Base-by-base conservation (phyloP, 2,888 invertebrate species). In the Hypercompe scribonia region DNA sequence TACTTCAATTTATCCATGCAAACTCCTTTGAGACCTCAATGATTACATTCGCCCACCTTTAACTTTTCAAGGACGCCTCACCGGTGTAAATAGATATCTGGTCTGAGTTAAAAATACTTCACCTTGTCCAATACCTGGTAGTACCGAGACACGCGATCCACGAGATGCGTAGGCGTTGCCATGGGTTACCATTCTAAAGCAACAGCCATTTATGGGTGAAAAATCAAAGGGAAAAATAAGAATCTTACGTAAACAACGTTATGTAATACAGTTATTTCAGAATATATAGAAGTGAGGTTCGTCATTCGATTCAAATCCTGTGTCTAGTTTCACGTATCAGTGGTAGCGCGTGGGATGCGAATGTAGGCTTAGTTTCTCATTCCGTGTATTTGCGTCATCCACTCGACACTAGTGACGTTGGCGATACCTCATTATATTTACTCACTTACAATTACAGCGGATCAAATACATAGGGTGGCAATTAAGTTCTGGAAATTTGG, bases 371-470 rank as follows among this genome's bases (percentile, higher is more conserved):
- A 86, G 85, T 85, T 88, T 89, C 87, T 87, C 87, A 89, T 90
- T 88, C 86, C 85, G 84, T 81, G 83, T 86, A 85, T 83, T 84
- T 92, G 90, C 91, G 92, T 93, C 93, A 91, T 88, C 84, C 84
- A 86, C 88, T 89, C 82, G 84, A 86, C 82, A 78, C 78, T 76
- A 58, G 84, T 89, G 88, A 90, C 89, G 89, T 85, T 77, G 85
- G 72, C 74, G 65, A 81, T 86, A 64, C 80, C 79, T 84, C 84
- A 84, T 82, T 82, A 78, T 81, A 70, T 78, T 72, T 78, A 75
- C 74, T 80, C 79, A 81, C 78, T 81, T 81, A 31, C 81, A 82
- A 78, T 81, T 80, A 79, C 78, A 78, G 74, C 71, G 50, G 50
- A 64, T 74, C 68, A 39, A 70, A 18, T 67, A 67, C 31, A 61